These are phyloP conservation scores for Meandrusa payeni DNA, from an alignment of 2,888 invertebrate species.

Conservation along the genomic window DNA sequence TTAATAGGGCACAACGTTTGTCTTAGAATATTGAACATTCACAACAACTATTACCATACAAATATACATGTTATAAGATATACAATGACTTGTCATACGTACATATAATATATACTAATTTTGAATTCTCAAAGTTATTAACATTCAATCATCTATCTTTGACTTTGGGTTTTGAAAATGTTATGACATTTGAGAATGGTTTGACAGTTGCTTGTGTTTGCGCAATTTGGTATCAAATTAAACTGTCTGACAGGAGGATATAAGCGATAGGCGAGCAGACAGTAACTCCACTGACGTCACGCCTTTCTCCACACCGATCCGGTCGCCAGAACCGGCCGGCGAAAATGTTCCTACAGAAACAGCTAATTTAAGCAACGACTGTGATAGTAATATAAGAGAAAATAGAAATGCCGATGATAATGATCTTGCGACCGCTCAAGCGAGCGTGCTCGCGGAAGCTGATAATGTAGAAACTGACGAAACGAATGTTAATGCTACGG, in stretches of 20 bases:
- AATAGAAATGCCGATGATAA: conserved; percentile 63
- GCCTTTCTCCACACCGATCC: conserved; percentile 62
- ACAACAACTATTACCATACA: too few relatives aligned
- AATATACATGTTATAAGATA: too few relatives aligned
- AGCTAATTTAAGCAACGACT: conserved; percentile 69
- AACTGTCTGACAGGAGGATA: conserved; percentile 72
- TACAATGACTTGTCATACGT: too few relatives aligned
- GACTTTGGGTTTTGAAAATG: conserved; percentile 18
- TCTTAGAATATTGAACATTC: too few relatives aligned
- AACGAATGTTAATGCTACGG: conserved; percentile 10
- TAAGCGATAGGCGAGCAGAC: conserved; percentile 64
- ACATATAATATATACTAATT: conserved; percentile 2
- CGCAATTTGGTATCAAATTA: conserved; percentile 47
- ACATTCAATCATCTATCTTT: conserved; percentile 7
- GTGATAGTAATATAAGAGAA: conserved; percentile 74
- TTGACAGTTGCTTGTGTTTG: conserved; percentile 9
- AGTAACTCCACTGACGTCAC: conserved; percentile 60
- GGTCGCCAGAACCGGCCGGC: conserved; percentile 49
- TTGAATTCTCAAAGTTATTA: conserved; percentile 11
- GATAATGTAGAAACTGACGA: conserved; percentile 31
- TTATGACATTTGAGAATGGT: conserved; percentile 20
- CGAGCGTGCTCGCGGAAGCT: conserved; percentile 20
- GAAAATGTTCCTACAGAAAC: conserved; percentile 30
- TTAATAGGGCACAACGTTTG: too few relatives aligned
- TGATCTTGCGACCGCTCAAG: conserved; percentile 68